Base-by-base conservation (phyloP, 2,797 vertebrate genomes). In the Sebastolobus alascanus region DNA sequence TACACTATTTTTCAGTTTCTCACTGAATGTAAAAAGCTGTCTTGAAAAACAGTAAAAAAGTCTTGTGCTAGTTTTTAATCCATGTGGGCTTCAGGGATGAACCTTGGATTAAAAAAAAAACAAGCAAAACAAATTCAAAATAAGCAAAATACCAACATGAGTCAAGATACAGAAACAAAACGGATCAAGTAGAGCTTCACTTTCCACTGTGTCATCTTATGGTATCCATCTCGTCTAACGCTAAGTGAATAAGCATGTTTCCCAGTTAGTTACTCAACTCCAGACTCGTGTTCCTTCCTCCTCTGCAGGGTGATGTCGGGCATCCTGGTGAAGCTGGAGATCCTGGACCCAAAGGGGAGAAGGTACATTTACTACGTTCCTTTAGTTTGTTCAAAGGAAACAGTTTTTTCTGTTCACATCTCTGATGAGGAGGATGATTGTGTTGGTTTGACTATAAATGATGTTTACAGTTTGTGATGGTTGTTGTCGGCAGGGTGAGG, bases 251-350 rank as follows among this genome's bases (percentile, higher is more conserved):
- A 20, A 60, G 20, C 6, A 6, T 12, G 22, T 14, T 64, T 35
- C 1, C 22, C 22, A 67, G 33, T 33, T 37, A 50, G 10, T 14
- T 58, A 8, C 18, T 59, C 3, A 37, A 59, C 31, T 71, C 8
- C 29, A 43, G 5, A 46, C 11, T 56, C 25, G 1, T 69, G 29
- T 13, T 77, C 9, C 18, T 59, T 77, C 14, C 35, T 86, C 27
- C 52, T 73, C 58, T 66, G 14, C 37, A 96, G 96, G 96, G 95
- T 29, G 95, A 95, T 29, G 71, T 90, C 4, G 96, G 96, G 10
- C 83, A 31, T 81, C 82, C 92, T 56, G 96, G 96, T 31, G 87
- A 94, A 68, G 14, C 40, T 75, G 96, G 96, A 79, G 91, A 88
- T 64, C 35, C 84, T 12, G 96, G 96, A 37, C 50, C 89, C n/a